Evolutionary conservation across 2,888 invertebrate species (phyloP), one percentile per base, ranked within the genome.

Genomic region (Yponomeuta malinellus): DNA sequence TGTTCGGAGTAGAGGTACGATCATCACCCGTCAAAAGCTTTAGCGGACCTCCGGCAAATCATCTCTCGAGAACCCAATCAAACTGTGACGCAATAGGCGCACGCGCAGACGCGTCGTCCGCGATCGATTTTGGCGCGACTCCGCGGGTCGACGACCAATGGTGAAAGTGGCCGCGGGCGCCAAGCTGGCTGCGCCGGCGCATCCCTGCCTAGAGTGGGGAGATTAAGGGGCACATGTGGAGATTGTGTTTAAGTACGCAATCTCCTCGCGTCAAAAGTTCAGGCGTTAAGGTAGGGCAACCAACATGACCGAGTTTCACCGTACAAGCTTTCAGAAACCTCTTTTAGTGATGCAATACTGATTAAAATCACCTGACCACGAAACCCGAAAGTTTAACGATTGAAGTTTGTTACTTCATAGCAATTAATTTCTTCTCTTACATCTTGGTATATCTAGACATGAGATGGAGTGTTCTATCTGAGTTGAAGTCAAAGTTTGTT

Each of bases 81-180:
- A 12, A 43, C 69, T 59, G 59, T 75, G 73, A 75, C 73, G 75
- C 70, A 73, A 73, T 29, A 15, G 59, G 31, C 69, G 69, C 52
- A 52, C 69, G 29, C 43, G 70, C 71, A 63, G 68, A 71, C 67
- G 70, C 70, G 73, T 71, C 70, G 73, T 71, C 72, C 74, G 75
- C 77, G 77, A 80, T 81, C 83, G 85, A 85, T 87, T 89, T 90
- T 85, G 88, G 86, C 86, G 82, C 76, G 66, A 64, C 72, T 63
- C 33, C 73, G 75, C 75, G 75, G 87, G 84, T 74, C 85, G 86
- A 87, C 82, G 84, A 77, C 73, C 73, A 74, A 74, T 74, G 74
- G 90, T 86, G 90, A 90, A 90, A 90, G 90, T 89, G 69, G 79
- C 83, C 84, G 70, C 78, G 77, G 88, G 86, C 89, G 89, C 87